A percentile compares a stretch with the other conserved stretches of the same genome.
Conservation (phyloP, 2,888 invertebrate species). For the Drosophila testacea region DNA sequence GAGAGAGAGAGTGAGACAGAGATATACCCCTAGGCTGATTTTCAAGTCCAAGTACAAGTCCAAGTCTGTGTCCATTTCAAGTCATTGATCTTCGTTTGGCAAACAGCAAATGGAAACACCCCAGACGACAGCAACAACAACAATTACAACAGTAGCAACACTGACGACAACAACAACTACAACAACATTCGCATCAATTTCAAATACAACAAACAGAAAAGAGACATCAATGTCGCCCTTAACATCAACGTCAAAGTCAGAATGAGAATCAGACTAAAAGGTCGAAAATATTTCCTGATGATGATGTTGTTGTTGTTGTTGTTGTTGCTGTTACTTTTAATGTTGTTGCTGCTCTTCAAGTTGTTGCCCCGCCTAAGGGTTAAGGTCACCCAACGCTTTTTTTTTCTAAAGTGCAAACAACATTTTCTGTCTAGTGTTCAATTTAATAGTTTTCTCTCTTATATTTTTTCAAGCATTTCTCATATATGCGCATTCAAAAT, state of each 20-base stretch:
- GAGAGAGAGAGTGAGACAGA: neutral
- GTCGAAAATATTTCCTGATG: conserved; percentile 27
- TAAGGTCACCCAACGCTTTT: conserved; percentile 23
- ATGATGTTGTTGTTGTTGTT: conserved; percentile 15
- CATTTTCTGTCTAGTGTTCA: conserved; percentile 5
- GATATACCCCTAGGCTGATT: neutral
- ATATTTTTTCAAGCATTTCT: conserved; percentile 10
- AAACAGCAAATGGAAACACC: conserved; percentile 37
- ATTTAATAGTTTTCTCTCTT: conserved; percentile 36
- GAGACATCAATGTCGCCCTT: conserved; percentile 27
- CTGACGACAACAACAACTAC: conserved; percentile 1
- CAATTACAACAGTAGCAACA: conserved; percentile 1
- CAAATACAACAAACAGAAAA: conserved; percentile 5
- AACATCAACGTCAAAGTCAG: conserved; percentile 31
- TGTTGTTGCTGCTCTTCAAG: conserved; percentile 3
- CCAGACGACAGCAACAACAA: conserved; percentile 11
- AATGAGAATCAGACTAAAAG: conserved; percentile 41
- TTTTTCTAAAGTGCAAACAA: conserved; percentile 15
- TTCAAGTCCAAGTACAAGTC: conserved; percentile 29
- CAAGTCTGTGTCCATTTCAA: conserved; percentile 13
- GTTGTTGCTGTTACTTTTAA: neutral
- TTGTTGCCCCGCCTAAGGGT: conserved; percentile 14
- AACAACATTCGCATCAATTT: conserved; percentile 16
- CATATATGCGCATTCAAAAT: conserved; percentile 35
- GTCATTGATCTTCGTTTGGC: conserved; percentile 67